A percentile compares a stretch with the other conserved stretches of the same genome.
These are phyloP conservation scores for Drosophila suzukii DNA, from an alignment of 1,140 invertebrate species.

Conservation along the genomic window DNA sequence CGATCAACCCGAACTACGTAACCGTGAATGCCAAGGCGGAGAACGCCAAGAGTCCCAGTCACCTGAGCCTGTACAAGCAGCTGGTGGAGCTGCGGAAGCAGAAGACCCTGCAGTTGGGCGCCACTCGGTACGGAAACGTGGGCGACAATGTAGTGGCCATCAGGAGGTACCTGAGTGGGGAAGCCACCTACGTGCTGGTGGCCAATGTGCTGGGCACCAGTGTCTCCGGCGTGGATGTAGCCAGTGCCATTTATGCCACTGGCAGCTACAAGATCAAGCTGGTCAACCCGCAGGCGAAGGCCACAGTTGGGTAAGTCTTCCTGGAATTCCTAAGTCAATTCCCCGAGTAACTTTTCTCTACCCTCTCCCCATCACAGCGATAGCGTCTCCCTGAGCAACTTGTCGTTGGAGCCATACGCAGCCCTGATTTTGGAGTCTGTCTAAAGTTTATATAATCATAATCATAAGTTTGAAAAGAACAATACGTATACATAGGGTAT, in stretches of 20 bases:
- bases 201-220: slow-evolving; percentile 57
- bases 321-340: neutral
- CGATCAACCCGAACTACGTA: slow-evolving; percentile 87
- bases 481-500: slow-evolving; percentile 13
- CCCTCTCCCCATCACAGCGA: slow-evolving; percentile 17
- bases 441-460: slow-evolving; percentile 64
- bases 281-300: slow-evolving; percentile 50
- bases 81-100: slow-evolving; percentile 59
- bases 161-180: slow-evolving; percentile 48
- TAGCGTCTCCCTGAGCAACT: slow-evolving; percentile 46
- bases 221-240: slow-evolving; percentile 53
- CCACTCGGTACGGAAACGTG: slow-evolving; percentile 58
- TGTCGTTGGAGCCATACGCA: slow-evolving; percentile 61
- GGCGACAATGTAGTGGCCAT: slow-evolving; percentile 69
- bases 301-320: slow-evolving; percentile 52
- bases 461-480: slow-evolving; percentile 59
- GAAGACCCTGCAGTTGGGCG: slow-evolving; percentile 83
- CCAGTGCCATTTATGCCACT: slow-evolving; percentile 32
- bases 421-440: slow-evolving; percentile 67
- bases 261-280: slow-evolving; percentile 59
- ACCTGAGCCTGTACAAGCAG: slow-evolving; percentile 77
- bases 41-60: slow-evolving; percentile 43
- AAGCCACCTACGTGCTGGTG: slow-evolving; percentile 55
- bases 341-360: slow-evolving; percentile 2
- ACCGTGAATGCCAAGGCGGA: slow-evolving; percentile 85